Evolutionary conservation across 2,888 invertebrate genomes (phyloP), one percentile per base, ranked within the genome.

Genomic region (Drosophila pseudotakahashii): DNA sequence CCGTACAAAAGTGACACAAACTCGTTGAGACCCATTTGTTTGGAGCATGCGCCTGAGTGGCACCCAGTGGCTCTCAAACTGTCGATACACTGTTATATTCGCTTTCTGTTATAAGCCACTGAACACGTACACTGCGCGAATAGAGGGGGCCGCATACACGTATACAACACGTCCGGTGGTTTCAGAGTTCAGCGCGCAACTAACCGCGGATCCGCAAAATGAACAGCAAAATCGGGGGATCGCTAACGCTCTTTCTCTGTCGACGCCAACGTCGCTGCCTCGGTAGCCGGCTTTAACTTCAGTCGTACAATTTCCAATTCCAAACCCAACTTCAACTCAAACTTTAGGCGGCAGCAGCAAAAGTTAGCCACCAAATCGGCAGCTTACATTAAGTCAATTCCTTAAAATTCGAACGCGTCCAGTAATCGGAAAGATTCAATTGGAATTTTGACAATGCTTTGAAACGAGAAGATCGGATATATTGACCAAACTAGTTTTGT

Each of bases 1-100:
- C 90, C 91, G 74, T 92, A 92, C 83, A 92, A 91, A 76, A 92
- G 89, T 76, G 92, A 90, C 66, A 92, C 92, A 67, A 91, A 92
- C 84, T 92, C 92, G 79, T 92, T 92, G 47, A 92, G 88, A 57
- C 92, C 92, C 92, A 92, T 92, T 66, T 48, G 30, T 72, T 78
- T 42, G 19, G 62, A 59, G 77, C 75, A 72, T 50, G 86, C 86
- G 88, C 78, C 64, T 41, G 63, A 11, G 4, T 7, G 9, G 14
- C 16, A 11, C 32, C 13, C 42, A 88, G 11, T 78, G 42, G 23
- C 66, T 73, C 48, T 58, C 59, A 76, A 84, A 88, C 86, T 73
- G 68, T 59, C 19, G 13, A n/a, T 19, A 16, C 41, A 41, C 54
- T 82, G 80, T 81, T 83, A 87, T 83, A 87, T 67, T 3, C n/a